Percentiles rank a stretch among this genome's conserved stretches.
Evolutionary conservation across 2,113 vertebrate genomes (phyloP).

Genomic region (Scolopax mira): DNA sequence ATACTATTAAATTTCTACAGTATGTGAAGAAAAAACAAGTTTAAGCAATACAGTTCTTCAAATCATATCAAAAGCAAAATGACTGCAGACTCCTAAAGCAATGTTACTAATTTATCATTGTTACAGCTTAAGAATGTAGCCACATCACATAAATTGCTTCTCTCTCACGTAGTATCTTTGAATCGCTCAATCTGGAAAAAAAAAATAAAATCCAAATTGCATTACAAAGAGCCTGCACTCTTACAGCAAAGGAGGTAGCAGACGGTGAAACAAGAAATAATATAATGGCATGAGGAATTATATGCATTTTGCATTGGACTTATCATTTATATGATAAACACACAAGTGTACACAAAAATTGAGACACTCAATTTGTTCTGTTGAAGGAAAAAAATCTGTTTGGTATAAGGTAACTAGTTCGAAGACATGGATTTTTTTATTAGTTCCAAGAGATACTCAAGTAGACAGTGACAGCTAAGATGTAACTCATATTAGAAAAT

Average conservation of each 20-base stretch:
- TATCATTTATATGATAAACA: slow-evolving; percentile 8
- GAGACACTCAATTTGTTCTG: background rate
- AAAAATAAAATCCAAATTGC: background rate
- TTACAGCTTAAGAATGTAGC: slow-evolving; percentile 11
- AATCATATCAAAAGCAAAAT: slow-evolving; percentile 24
- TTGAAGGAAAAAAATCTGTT: background rate
- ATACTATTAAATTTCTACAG: background rate
- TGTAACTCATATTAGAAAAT: background rate
- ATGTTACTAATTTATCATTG: slow-evolving; percentile 49
- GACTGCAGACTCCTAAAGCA: background rate
- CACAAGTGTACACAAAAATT: background rate
- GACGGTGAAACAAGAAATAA: background rate
- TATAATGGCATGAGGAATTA: background rate
- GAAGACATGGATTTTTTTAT: background rate
- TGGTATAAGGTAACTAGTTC: background rate
- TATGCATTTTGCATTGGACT: background rate
- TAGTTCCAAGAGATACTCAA: background rate
- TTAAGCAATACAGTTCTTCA: slow-evolving; percentile 20
- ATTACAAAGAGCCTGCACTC: slow-evolving; percentile 1
- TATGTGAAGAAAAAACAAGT: slow-evolving; percentile 34
- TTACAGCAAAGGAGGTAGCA: background rate
- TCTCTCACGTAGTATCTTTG: background rate
- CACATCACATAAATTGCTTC: slow-evolving; percentile 14
- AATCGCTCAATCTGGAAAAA: background rate
- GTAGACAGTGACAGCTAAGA: background rate